Percentiles rank a stretch among this genome's conserved stretches.
phyloP scores from a whole-genome alignment of 2,797 vertebrate species.

The Mormyrops attenuatus region DNA sequence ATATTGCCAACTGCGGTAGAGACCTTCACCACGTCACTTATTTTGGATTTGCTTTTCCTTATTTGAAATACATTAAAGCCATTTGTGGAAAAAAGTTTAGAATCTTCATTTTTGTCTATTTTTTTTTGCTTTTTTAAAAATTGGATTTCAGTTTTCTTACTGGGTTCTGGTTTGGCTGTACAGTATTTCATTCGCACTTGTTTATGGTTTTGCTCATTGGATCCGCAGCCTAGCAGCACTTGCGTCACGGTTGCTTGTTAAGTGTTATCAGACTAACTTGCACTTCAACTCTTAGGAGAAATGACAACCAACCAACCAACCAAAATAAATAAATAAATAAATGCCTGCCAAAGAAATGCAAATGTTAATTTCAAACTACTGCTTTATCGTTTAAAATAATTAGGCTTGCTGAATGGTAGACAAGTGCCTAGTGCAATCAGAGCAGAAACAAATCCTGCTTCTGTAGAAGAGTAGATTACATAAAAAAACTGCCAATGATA shows the following conservation, averaged over 20 bases:
- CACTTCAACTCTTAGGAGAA: not conserved
- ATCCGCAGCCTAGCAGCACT: not conserved
- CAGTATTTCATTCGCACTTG: not conserved
- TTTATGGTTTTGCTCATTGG: not conserved
- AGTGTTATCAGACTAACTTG: not conserved
- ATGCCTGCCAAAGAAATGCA: not conserved
- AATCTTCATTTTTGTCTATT: not conserved
- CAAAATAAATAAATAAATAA: not conserved
- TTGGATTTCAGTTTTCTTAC: not conserved
- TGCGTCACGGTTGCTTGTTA: not conserved
- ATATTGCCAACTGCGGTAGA: not conserved
- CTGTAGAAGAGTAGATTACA: not conserved
- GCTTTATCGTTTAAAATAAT: not conserved
- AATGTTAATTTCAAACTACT: not conserved
- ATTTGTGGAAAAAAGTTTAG: not conserved
- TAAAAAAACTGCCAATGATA: not conserved
- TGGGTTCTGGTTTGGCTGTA: not conserved
- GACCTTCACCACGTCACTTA: not conserved
- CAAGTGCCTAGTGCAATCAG: not conserved
- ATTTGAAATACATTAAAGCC: not conserved
- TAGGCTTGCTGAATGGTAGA: not conserved
- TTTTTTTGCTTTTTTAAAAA: not conserved
- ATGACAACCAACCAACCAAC: not conserved
- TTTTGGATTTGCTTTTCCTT: not conserved
- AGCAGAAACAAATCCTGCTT: not conserved